Percentiles rank a stretch among this genome's conserved stretches.
Conservation (phyloP, 1,140 invertebrate genomes). For the Tetramorium parvispinum region DNA sequence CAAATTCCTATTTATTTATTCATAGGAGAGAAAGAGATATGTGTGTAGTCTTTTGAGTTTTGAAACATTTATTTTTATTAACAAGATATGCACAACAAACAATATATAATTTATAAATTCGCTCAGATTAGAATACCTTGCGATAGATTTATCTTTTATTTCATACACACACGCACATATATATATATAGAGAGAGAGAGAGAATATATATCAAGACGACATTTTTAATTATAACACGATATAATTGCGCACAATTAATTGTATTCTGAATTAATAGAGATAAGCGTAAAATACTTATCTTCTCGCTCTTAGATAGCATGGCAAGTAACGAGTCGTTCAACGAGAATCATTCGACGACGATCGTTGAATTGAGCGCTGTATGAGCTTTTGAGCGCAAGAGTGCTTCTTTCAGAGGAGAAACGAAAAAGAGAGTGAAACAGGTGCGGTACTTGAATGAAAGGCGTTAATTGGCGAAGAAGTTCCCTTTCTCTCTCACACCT, state of each 20-base stretch:
- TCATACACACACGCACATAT: too few species aligned
- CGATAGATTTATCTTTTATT: neutral
- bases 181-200: neutral
- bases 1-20: neutral
- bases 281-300: neutral
- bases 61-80: neutral
- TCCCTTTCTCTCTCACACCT: neutral
- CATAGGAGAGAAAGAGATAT: neutral
- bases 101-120: neutral
- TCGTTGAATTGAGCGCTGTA: constrained; percentile 29
- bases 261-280: constrained; percentile 17
- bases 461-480: constrained; percentile 44
- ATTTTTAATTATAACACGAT: neutral
- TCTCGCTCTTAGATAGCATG: neutral
- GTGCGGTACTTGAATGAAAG: constrained; percentile 42
- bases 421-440: constrained; percentile 22
- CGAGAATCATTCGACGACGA: constrained; percentile 17
- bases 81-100: neutral
- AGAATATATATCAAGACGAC: neutral
- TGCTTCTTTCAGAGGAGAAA: constrained; percentile 15
- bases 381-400: constrained; percentile 24
- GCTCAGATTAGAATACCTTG: neutral
- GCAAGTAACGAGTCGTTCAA: constrained; percentile 22
- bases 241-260: neutral
- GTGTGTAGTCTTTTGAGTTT: neutral